phyloP scores from a whole-genome alignment of 2,888 invertebrate genomes.

The Heteromurus nitidus region DNA sequence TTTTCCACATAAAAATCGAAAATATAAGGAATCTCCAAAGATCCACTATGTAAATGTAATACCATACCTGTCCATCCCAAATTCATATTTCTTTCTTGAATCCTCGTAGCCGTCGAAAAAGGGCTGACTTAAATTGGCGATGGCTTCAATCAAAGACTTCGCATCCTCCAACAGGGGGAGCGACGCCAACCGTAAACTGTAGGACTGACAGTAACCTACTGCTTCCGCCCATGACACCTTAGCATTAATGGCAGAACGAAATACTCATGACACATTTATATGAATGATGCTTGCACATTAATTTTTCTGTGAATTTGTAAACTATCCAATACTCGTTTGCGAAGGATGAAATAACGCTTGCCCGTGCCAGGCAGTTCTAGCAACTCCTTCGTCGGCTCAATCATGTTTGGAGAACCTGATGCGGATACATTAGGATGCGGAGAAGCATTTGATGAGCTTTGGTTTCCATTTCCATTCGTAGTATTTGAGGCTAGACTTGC shows the following conservation, averaged over 20 bases:
- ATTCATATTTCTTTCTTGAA: background rate
- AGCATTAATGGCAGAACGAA: too few species aligned
- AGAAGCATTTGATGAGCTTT: too few species aligned
- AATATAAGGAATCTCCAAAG: too few species aligned
- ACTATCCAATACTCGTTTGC: background rate
- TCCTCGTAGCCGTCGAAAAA: background rate
- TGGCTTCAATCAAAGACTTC: background rate
- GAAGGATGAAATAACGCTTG: background rate
- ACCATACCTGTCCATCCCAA: slow-evolving; percentile 12
- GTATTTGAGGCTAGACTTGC: too few species aligned
- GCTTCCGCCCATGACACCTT: background rate
- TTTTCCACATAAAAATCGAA: too few species aligned
- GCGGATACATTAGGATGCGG: too few species aligned
- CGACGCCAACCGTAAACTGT: background rate
- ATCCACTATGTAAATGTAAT: too few species aligned
- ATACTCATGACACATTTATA: background rate
- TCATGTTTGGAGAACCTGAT: too few species aligned
- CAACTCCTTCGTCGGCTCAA: background rate
- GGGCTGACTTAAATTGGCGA: background rate
- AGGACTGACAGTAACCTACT: background rate
- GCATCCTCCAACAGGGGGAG: background rate
- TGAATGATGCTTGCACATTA: too few species aligned
- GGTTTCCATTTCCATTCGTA: too few species aligned
- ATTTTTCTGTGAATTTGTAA: too few species aligned
- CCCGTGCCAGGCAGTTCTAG: background rate